Evolutionary conservation across 2,797 vertebrate genomes (phyloP).

Genomic region (Diplodus puntazzo): DNA sequence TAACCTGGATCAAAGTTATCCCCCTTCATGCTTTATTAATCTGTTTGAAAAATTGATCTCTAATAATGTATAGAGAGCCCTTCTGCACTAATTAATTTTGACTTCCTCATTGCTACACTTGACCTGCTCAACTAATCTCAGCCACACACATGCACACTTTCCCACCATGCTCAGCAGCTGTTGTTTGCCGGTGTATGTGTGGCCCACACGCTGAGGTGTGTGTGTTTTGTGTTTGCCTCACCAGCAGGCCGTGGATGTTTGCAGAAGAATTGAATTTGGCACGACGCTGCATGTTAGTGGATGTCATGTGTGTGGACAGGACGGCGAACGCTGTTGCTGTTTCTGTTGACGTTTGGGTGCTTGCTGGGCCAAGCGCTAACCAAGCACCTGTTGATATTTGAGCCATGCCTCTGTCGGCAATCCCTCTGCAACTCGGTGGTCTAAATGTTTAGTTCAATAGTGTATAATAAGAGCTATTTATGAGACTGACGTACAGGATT

Average conservation of each 20-base stretch:
- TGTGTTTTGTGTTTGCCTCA: conserved; percentile 14
- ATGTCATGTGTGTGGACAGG: conserved; percentile 13
- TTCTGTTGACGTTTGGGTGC: conserved; percentile 43
- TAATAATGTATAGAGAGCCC: not conserved
- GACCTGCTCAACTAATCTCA: conserved; percentile 12
- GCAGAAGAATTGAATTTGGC: conserved; percentile 47
- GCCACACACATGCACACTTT: conserved; percentile 3
- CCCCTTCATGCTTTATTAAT: not conserved
- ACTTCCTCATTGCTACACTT: not conserved
- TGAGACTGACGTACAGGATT: not conserved
- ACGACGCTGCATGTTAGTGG: conserved; percentile 29
- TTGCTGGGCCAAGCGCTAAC: conserved; percentile 31
- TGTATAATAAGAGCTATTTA: not conserved
- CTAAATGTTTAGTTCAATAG: not conserved
- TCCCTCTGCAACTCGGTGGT: not conserved
- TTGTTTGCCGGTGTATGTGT: conserved; percentile 34
- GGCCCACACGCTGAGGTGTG: conserved; percentile 7
- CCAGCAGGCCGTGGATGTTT: conserved; percentile 54
- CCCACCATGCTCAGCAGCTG: conserved; percentile 30
- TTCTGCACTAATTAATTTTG: conserved; percentile 6
- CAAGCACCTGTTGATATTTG: conserved; percentile 62
- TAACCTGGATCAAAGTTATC: not conserved
- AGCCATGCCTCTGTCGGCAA: conserved; percentile 13
- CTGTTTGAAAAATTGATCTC: rapidly evolving
- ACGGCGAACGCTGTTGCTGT: conserved; percentile 25